Conservation (phyloP, 2,113 vertebrate genomes). For the Heloderma charlesbogerti region DNA sequence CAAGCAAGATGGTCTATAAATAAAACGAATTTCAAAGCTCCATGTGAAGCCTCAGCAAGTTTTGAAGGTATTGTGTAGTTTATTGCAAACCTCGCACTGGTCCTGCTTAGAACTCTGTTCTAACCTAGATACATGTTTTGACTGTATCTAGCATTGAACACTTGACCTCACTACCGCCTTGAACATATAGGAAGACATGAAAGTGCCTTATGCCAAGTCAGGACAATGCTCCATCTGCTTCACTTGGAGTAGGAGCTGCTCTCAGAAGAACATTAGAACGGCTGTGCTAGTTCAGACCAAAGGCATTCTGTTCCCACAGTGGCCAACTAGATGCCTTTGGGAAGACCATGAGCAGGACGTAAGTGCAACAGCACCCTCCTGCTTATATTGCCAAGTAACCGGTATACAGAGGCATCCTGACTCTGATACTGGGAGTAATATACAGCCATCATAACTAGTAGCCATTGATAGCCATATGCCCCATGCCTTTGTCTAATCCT, state of each 20-base stretch:
- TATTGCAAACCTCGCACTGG: background rate
- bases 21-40: conserved; percentile 59
- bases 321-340: no score
- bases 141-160: background rate
- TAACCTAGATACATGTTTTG: background rate
- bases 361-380: no score
- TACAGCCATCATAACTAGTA: background rate
- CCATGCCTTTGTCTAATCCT: background rate
- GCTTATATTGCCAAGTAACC: background rate
- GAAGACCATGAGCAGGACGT: no score
- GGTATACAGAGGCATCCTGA: background rate
- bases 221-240: background rate
- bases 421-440: no score
- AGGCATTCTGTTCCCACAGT: background rate
- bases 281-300: background rate
- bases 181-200: background rate
- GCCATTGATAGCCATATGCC: background rate
- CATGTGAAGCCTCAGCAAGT: conserved; percentile 57
- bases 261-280: background rate
- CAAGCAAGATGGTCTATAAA: conserved; percentile 64
- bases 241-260: background rate
- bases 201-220: background rate
- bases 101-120: background rate
- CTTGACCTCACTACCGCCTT: background rate
- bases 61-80: conserved; percentile 25